phyloP scores from a whole-genome alignment of 2,888 invertebrate species.

The Oscheius sp. region DNA sequence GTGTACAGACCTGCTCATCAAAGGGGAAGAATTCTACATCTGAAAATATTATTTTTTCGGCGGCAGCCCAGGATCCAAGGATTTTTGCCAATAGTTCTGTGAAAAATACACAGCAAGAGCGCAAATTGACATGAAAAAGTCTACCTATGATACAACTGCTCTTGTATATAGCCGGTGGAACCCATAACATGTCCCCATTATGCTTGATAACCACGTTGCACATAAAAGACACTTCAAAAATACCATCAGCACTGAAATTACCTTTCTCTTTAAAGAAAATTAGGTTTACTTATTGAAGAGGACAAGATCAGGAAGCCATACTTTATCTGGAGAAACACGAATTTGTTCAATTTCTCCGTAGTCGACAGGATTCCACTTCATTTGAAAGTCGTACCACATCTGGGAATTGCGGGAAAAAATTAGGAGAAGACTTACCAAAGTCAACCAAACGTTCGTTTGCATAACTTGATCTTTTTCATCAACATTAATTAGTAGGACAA shows the following conservation, averaged over 20 bases:
- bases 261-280: background rate
- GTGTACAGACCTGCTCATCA: constrained; percentile 71
- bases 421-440: constrained; percentile 56
- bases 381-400: constrained; percentile 74
- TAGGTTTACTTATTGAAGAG: constrained; percentile 73
- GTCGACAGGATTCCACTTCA: constrained; percentile 75
- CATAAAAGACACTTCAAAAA: constrained; percentile 98
- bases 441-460: constrained; percentile 74
- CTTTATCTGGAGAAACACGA: constrained; percentile 73
- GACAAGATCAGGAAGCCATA: constrained; percentile 77
- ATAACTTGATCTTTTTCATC: constrained; percentile 73
- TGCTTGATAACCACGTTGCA: constrained; percentile 95
- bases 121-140: no score
- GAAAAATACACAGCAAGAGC: no score
- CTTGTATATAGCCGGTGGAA: constrained; percentile 98
- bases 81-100: no score
- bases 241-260: constrained; percentile 90
- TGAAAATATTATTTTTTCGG: no score
- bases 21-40: constrained; percentile 98
- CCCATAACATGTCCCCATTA: constrained; percentile 94
- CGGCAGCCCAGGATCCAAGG: no score
- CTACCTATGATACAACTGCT: constrained; percentile 93
- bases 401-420: constrained; percentile 26
- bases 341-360: constrained; percentile 75
- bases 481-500: constrained; percentile 76